Conservation (phyloP, 2,113 vertebrate species). For the Ammodytes dubius region DNA sequence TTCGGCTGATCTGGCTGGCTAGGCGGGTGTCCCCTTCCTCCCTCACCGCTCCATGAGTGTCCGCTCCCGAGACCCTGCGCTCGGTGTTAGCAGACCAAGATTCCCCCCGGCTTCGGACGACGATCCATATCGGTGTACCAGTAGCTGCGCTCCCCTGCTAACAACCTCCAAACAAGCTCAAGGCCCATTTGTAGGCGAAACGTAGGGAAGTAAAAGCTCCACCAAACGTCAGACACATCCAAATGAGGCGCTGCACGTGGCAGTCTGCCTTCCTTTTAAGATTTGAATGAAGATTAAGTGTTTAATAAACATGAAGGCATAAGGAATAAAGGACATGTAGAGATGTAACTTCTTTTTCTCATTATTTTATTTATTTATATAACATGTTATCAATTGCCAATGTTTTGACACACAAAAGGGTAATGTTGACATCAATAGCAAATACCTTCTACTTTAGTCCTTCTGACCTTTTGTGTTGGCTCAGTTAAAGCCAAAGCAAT, state of each 20-base stretch:
- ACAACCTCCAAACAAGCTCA: constrained; percentile 99
- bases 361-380: too few relatives aligned
- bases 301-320: too few relatives aligned
- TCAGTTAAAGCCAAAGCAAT: too few relatives aligned
- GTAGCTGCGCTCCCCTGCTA: constrained; percentile 99
- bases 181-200: constrained; percentile 91
- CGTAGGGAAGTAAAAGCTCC: constrained; percentile 95
- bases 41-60: constrained; percentile 97
- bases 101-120: constrained; percentile 87
- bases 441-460: too few relatives aligned
- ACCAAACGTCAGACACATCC: constrained; percentile 99
- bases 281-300: too few relatives aligned
- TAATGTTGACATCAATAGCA: too few relatives aligned
- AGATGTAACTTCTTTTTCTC: too few relatives aligned
- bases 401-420: too few relatives aligned
- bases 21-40: constrained; percentile 99
- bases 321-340: too few relatives aligned
- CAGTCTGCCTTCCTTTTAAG: constrained; percentile 93
- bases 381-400: too few relatives aligned
- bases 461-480: too few relatives aligned
- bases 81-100: constrained; percentile 94
- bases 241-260: constrained; percentile 98
- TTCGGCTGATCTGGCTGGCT: constrained; percentile 99
- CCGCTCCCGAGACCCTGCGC: constrained; percentile 97
- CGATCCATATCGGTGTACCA: constrained; percentile 92